Evolutionary conservation across 2,888 invertebrate genomes (phyloP).

Genomic region (Coenonympha arcania): DNA sequence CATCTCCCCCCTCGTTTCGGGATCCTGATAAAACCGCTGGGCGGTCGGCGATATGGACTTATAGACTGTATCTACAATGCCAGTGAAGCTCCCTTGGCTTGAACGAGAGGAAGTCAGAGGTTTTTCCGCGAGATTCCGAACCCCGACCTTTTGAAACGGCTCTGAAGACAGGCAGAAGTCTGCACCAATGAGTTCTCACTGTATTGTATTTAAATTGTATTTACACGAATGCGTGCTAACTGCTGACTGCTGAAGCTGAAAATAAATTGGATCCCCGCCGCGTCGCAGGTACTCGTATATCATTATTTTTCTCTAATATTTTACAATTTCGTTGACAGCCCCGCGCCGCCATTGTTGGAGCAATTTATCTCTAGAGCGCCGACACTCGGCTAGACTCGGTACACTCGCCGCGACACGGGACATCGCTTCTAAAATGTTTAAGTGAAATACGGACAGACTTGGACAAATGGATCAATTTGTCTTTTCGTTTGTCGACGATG

Average conservation of each 20-base stretch:
- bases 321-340: slow-evolving; percentile 7
- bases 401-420: neutral
- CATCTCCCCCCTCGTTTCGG: too few relatives aligned
- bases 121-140: too few relatives aligned
- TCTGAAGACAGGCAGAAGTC: neutral
- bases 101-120: too few relatives aligned
- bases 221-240: neutral
- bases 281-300: neutral
- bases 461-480: neutral
- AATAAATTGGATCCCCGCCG: slow-evolving; percentile 1
- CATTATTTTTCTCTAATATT: slow-evolving; percentile 11
- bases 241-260: neutral
- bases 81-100: too few relatives aligned
- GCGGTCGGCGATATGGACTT: too few relatives aligned
- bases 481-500: neutral
- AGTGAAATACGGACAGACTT: neutral
- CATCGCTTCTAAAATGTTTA: neutral
- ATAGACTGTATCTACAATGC: too few relatives aligned
- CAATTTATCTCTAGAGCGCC: slow-evolving; percentile 6
- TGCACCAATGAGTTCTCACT: too few relatives aligned
- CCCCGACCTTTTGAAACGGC: too few relatives aligned
- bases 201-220: neutral
- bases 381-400: neutral
- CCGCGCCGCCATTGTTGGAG: neutral
- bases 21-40: too few relatives aligned